Conservation (phyloP, 35 echinoderm and acorn worm species). For the Stichopus chloronotus region DNA sequence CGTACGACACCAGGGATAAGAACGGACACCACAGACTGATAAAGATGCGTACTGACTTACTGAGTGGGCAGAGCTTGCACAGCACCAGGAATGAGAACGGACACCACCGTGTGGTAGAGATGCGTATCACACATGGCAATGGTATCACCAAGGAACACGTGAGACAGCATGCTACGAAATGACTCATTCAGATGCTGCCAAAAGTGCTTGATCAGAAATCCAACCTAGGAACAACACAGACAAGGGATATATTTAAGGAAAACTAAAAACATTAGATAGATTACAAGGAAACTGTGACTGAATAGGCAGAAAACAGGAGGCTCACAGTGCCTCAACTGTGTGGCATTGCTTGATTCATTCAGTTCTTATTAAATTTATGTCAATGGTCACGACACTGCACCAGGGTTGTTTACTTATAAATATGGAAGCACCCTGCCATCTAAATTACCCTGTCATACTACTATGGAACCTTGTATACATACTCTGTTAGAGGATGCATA, state of each 20-base stretch:
- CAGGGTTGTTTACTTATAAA: no score
- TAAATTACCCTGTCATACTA: no score
- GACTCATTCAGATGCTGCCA: conserved; percentile 70
- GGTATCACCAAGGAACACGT: conserved; percentile 41
- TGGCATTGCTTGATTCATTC: no score
- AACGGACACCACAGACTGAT: conserved; percentile 63
- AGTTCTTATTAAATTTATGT: no score
- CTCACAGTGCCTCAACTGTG: no score
- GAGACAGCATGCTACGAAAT: conserved; percentile 25
- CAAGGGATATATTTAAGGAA: not conserved
- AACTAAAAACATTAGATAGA: no score
- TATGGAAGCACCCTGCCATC: no score
- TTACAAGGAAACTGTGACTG: no score
- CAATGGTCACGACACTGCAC: no score
- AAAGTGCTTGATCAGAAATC: conserved; percentile 51
- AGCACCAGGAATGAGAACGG: conserved; percentile 72
- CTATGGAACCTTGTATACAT: no score
- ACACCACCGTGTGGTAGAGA: conserved; percentile 80
- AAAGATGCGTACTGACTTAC: conserved; percentile 38
- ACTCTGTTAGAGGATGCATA: no score
- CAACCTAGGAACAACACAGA: conserved; percentile 57
- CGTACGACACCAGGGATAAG: conserved; percentile 73
- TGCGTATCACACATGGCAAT: conserved; percentile 80
- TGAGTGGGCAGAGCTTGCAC: conserved; percentile 66
- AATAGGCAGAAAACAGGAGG: no score